A percentile compares a stretch with the other conserved stretches of the same genome.
Conservation (phyloP, 2,113 vertebrate genomes). For the Entomyzon cyanotis region DNA sequence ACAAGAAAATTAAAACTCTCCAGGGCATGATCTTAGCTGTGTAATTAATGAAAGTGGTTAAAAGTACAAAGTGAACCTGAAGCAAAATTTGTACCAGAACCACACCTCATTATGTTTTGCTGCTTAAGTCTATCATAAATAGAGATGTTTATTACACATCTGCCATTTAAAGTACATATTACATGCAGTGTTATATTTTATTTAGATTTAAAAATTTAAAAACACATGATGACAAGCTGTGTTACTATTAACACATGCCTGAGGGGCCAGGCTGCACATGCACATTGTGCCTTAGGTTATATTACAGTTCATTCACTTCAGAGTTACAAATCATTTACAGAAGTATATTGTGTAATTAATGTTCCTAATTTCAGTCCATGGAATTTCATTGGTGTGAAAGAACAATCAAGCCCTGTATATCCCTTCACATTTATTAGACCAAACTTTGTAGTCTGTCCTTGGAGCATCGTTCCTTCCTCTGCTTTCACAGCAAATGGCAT, state of each 20-base stretch:
- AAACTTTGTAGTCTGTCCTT: constrained; percentile 3
- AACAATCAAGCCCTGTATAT: constrained; percentile 29
- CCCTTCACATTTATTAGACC: constrained; percentile 32
- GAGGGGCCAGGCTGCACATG: not conserved
- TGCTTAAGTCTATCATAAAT: constrained; percentile 58
- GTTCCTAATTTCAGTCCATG: not conserved
- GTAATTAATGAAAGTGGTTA: constrained; percentile 66
- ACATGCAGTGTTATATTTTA: constrained; percentile 37
- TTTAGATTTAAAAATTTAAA: constrained; percentile 52
- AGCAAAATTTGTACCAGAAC: constrained; percentile 60
- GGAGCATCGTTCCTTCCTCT: not conserved
- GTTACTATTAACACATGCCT: constrained; percentile 45
- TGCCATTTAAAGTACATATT: constrained; percentile 29
- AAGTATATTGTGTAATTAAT: constrained; percentile 37
- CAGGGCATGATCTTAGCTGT: constrained; percentile 64
- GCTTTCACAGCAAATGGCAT: not conserved
- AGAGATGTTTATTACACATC: constrained; percentile 63
- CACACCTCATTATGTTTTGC: constrained; percentile 54
- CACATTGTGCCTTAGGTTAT: not conserved
- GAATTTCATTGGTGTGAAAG: constrained; percentile 25
- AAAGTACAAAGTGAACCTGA: constrained; percentile 66
- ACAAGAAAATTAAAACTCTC: constrained; percentile 72
- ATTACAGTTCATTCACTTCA: not conserved
- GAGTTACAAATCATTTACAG: constrained; percentile 38
- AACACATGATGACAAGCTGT: constrained; percentile 39